phyloP scores from a whole-genome alignment of 2,113 vertebrate genomes.

The Scomber scombrus region DNA sequence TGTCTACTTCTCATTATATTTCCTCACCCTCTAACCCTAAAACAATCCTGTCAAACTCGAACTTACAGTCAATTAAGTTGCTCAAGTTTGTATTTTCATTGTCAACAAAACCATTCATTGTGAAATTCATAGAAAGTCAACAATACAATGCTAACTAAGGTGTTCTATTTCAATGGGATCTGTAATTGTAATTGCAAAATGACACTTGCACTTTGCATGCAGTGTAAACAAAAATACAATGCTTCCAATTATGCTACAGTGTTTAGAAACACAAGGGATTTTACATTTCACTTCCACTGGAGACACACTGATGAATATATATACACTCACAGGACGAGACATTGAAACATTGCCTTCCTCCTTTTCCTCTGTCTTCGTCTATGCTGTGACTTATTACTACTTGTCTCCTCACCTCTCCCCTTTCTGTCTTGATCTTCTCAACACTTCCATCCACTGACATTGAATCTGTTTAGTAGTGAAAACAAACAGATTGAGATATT shows the following conservation, averaged over 20 bases:
- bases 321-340: neutral
- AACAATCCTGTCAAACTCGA: neutral
- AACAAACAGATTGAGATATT: slow-evolving; percentile 7
- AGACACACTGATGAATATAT: neutral
- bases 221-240: neutral
- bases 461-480: slow-evolving; percentile 3
- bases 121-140: neutral
- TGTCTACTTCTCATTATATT: neutral
- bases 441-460: neutral
- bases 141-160: neutral
- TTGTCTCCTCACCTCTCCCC: neutral
- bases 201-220: neutral
- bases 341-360: neutral
- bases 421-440: neutral
- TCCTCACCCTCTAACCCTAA: neutral
- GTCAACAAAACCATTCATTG: neutral
- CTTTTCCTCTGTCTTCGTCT: neutral
- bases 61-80: slow-evolving; percentile 7
- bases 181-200: too few relatives aligned
- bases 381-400: slow-evolving; percentile 4
- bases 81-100: neutral
- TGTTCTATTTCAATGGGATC: neutral
- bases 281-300: neutral
- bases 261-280: neutral
- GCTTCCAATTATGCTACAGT: slow-evolving; percentile 4